Conservation (phyloP, 2,888 invertebrate genomes). For the Leptopilina syphax region DNA sequence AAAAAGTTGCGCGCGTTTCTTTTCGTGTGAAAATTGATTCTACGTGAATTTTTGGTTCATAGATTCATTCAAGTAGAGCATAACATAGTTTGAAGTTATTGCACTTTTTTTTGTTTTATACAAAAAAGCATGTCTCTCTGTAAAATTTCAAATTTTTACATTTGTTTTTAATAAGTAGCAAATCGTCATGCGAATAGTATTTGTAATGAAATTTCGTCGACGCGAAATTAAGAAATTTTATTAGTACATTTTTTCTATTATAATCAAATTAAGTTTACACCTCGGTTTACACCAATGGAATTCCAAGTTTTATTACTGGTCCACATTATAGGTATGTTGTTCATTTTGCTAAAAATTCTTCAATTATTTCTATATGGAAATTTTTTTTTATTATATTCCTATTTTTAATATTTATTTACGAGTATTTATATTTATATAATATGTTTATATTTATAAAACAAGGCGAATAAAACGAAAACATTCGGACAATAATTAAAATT, state of each 20-base stretch:
- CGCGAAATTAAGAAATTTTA: conserved; percentile 41
- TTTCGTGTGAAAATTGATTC: conserved; percentile 56
- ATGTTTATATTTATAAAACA: too few relatives aligned
- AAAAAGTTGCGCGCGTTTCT: conserved; percentile 47
- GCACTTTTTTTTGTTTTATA: conserved; percentile 50
- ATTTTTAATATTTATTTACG: background rate
- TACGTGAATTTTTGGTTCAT: conserved; percentile 49
- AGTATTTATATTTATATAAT: too few relatives aligned
- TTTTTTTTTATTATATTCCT: background rate
- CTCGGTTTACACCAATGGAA: conserved; percentile 51
- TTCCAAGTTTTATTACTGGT: conserved; percentile 52
- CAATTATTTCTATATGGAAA: background rate
- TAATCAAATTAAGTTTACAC: conserved; percentile 24
- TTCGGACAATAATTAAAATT: too few relatives aligned
- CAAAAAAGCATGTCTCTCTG: conserved; percentile 46
- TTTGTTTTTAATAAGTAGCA: background rate
- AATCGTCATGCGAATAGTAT: conserved; percentile 48
- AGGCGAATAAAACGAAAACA: too few relatives aligned
- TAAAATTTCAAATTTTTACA: conserved; percentile 27
- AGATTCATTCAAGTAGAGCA: conserved; percentile 55
- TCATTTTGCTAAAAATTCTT: background rate
- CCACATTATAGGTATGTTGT: conserved; percentile 53
- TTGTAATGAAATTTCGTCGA: conserved; percentile 42
- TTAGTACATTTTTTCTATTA: too few relatives aligned
- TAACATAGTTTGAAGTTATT: conserved; percentile 47